Evolutionary conservation across 2,888 invertebrate species (phyloP).

Genomic region (Ditylenchus weischeri): DNA sequence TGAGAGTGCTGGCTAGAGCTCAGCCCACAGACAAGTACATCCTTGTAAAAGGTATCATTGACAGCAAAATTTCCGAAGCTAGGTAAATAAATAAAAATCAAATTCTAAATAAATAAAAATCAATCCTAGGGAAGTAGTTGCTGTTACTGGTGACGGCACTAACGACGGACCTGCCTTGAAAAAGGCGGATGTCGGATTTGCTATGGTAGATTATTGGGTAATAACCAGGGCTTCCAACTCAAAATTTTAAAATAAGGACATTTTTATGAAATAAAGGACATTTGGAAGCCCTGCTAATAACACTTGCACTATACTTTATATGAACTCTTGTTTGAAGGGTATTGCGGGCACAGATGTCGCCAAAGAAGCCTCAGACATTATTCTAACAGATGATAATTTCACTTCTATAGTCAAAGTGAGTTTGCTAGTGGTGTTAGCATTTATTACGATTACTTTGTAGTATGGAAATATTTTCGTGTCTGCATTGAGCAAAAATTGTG

Average conservation of each 20-base stretch:
- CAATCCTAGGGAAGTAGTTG: constrained; percentile 84
- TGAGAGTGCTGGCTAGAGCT: constrained; percentile 91
- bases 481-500: too few relatives aligned
- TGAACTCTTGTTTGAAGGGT: background rate
- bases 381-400: constrained; percentile 97
- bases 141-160: constrained; percentile 66
- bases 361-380: constrained; percentile 87
- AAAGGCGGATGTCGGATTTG: constrained; percentile 64
- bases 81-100: constrained; percentile 71
- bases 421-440: too few relatives aligned
- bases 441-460: too few relatives aligned
- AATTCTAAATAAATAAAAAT: too few relatives aligned
- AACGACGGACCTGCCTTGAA: constrained; percentile 64
- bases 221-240: too few relatives aligned
- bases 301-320: background rate
- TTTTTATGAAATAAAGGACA: background rate
- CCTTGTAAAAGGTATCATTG: constrained; percentile 79
- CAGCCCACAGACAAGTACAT: constrained; percentile 97
- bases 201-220: constrained; percentile 59
- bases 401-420: constrained; percentile 94
- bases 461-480: too few relatives aligned
- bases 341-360: constrained; percentile 64
- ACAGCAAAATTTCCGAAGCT: constrained; percentile 40
- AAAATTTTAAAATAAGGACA: too few relatives aligned
- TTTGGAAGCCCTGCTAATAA: too few relatives aligned